Conservation (phyloP, 2,888 invertebrate species). For the Cheilosia vernalis region DNA sequence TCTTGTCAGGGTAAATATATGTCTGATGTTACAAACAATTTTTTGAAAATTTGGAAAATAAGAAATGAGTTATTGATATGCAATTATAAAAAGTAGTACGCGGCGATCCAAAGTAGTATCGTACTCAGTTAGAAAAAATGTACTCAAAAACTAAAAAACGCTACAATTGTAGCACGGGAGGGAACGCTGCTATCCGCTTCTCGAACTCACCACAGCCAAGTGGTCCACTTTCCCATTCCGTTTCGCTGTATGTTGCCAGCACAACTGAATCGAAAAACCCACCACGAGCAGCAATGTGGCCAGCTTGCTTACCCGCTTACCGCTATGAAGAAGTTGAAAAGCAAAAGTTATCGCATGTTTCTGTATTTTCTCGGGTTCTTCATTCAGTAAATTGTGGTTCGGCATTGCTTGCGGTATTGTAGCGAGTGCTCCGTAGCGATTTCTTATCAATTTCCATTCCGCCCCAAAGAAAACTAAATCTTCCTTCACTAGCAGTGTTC, state of each 20-base stretch:
- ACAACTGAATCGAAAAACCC: neutral
- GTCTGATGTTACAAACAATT: too few relatives aligned
- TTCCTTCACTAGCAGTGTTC: slow-evolving; percentile 7
- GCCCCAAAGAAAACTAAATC: neutral
- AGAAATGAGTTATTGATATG: too few relatives aligned
- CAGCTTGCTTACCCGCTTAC: neutral
- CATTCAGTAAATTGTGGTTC: slow-evolving; percentile 57
- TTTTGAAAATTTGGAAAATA: too few relatives aligned
- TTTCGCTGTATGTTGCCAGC: slow-evolving; percentile 1
- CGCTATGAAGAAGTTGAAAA: slow-evolving; percentile 16
- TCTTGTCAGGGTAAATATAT: too few relatives aligned
- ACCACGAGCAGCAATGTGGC: slow-evolving; percentile 9
- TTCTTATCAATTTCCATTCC: slow-evolving; percentile 30
- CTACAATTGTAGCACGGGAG: too few relatives aligned
- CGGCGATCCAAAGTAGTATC: too few relatives aligned
- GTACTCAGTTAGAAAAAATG: too few relatives aligned
- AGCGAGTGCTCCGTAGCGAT: neutral
- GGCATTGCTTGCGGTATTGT: slow-evolving; percentile 16
- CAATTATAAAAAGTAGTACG: too few relatives aligned
- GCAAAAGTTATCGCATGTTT: slow-evolving; percentile 38
- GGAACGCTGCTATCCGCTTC: too few relatives aligned
- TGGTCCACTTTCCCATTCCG: slow-evolving; percentile 2
- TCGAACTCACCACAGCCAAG: neutral
- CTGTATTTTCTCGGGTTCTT: slow-evolving; percentile 21
- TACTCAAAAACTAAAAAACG: too few relatives aligned